A percentile compares a stretch with the other conserved stretches of the same genome.
Evolutionary conservation across 2,113 vertebrate genomes (phyloP).

Genomic region (Perca fluviatilis): DNA sequence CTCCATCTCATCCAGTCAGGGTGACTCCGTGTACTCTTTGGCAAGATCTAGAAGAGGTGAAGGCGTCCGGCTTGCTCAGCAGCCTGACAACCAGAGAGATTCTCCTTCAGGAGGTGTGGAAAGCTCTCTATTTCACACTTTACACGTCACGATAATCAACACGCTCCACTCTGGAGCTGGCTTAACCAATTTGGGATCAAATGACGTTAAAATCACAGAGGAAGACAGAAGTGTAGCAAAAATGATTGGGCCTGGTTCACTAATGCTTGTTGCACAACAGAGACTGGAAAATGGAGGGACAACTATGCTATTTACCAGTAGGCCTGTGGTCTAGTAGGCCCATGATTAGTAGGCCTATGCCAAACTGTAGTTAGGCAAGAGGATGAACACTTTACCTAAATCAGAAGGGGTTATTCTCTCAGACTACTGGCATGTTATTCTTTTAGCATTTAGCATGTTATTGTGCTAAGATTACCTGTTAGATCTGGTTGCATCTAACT

Average conservation of each 20-base stretch:
- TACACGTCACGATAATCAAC: not conserved
- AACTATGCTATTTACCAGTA: not conserved
- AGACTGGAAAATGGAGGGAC: not conserved
- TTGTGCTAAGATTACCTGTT: not conserved
- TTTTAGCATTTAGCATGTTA: not conserved
- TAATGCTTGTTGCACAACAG: not conserved
- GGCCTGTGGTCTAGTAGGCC: too few relatives aligned
- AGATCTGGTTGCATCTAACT: not conserved
- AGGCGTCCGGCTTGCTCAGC: constrained; percentile 71
- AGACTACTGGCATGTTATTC: not conserved
- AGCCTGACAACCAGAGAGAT: constrained; percentile 70
- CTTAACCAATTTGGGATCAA: not conserved
- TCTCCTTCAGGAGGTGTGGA: constrained; percentile 85
- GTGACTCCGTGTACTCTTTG: constrained; percentile 77
- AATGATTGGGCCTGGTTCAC: not conserved
- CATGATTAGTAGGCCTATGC: too few relatives aligned
- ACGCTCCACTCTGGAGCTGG: not conserved
- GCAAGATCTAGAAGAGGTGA: constrained; percentile 85
- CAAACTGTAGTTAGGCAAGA: not conserved
- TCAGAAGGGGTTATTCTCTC: not conserved
- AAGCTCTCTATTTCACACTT: not conserved
- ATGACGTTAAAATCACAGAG: not conserved
- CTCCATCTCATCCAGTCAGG: constrained; percentile 25
- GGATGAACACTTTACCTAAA: not conserved
- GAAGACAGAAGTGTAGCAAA: not conserved